Conservation (phyloP, 2,797 vertebrate species). For the Sciurus vulgaris region DNA sequence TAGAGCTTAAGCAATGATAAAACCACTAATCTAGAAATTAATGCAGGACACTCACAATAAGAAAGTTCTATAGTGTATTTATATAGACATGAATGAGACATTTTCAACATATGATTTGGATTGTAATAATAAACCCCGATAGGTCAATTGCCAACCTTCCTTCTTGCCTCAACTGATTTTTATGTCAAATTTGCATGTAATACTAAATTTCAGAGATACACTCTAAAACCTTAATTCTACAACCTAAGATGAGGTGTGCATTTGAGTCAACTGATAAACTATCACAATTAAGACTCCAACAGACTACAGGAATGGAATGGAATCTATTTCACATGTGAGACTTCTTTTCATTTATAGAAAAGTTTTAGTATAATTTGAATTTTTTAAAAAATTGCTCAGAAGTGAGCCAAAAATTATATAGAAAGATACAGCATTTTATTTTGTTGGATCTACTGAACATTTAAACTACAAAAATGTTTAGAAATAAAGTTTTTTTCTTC, state of each 20-base stretch:
- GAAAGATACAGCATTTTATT: constrained; percentile 22
- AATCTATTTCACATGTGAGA: background rate
- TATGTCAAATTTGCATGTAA: constrained; percentile 2
- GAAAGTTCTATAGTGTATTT: background rate
- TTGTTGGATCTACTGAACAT: background rate
- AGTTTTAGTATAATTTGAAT: background rate
- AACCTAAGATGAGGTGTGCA: background rate
- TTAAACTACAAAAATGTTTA: background rate
- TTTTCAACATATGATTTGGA: constrained; percentile 2
- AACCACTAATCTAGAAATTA: background rate
- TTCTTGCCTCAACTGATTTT: constrained; percentile 52
- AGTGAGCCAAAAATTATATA: background rate
- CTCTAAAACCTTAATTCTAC: background rate
- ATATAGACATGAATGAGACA: background rate
- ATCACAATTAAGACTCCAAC: background rate
- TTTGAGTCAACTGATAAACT: background rate
- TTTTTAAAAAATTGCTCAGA: background rate
- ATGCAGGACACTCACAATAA: background rate
- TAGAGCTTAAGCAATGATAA: background rate
- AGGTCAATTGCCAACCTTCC: background rate
- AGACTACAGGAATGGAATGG: background rate
- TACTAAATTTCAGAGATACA: background rate
- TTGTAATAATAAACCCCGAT: background rate
- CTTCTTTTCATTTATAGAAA: background rate
- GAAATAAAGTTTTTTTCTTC: background rate